Conservation (phyloP, 1,140 invertebrate species). For the Penaeus vannamei region DNA sequence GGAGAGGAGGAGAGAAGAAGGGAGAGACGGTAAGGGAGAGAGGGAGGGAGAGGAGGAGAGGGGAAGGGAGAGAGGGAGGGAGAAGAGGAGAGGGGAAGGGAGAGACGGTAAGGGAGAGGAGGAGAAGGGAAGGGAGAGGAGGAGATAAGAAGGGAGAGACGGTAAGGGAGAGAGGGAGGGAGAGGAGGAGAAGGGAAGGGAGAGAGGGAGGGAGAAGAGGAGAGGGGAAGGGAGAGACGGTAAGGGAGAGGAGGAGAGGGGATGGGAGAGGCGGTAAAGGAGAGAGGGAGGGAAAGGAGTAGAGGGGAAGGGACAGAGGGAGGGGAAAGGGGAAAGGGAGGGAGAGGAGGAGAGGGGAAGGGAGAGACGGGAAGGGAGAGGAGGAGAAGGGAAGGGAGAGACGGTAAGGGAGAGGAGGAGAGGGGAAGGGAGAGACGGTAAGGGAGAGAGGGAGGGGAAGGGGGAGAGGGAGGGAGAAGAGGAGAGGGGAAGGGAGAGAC, state of each 20-base stretch:
- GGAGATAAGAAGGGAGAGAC: conserved; percentile 1
- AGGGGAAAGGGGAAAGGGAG: no score
- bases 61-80: background rate
- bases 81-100: background rate
- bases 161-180: background rate
- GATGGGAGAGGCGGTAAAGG: no score
- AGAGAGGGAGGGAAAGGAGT: background rate
- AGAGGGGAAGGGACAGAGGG: background rate
- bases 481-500: background rate
- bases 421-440: background rate
- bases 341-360: background rate
- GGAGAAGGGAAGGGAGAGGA: background rate
- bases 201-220: background rate
- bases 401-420: background rate
- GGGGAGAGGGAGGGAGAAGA: background rate
- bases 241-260: background rate
- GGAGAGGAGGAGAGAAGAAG: background rate
- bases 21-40: conserved; percentile 4
- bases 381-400: no score
- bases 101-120: conserved; percentile 13
- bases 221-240: background rate
- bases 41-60: conserved; percentile 16
- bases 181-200: background rate
- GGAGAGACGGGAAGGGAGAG: no score
- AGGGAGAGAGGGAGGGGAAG: no score